phyloP scores from a whole-genome alignment of 1,140 invertebrate genomes.

The Cotesia glomerata region DNA sequence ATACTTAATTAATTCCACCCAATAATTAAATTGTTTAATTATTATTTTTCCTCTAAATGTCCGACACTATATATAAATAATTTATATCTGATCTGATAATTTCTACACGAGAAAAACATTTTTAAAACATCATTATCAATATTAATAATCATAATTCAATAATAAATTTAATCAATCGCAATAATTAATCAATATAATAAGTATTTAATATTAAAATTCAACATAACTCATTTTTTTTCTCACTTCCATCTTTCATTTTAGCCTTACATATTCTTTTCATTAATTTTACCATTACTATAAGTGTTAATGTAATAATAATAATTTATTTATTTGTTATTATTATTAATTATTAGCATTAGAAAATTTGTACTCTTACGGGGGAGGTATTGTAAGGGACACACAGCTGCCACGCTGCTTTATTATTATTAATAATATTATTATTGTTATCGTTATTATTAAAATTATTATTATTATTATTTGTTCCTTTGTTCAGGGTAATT shows the following conservation, averaged over 20 bases:
- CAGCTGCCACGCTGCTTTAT: constrained; percentile 43
- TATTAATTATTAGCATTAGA: constrained; percentile 27
- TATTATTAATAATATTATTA: constrained; percentile 5
- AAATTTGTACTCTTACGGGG: constrained; percentile 63
- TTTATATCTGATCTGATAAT: constrained; percentile 56
- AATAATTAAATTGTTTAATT: neutral
- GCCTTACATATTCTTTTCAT: constrained; percentile 19
- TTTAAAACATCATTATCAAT: constrained; percentile 53
- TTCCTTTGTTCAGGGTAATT: constrained; percentile 8
- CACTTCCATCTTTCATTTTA: constrained; percentile 13
- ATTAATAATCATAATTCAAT: too few species aligned
- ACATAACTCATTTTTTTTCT: neutral
- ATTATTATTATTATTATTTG: constrained; percentile 8
- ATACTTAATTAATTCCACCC: too few species aligned
- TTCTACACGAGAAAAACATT: constrained; percentile 58
- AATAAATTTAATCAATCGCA: too few species aligned
- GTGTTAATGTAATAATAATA: constrained; percentile 51
- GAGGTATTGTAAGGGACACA: constrained; percentile 57
- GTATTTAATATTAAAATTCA: too few species aligned
- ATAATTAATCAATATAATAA: too few species aligned
- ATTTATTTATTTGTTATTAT: constrained; percentile 56
- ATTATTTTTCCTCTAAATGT: constrained; percentile 46
- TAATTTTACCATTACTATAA: constrained; percentile 15
- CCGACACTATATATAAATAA: constrained; percentile 25
- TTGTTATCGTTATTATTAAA: constrained; percentile 12